Evolutionary conservation across 2,797 vertebrate genomes (phyloP).

Genomic region (Thamnophis elegans): DNA sequence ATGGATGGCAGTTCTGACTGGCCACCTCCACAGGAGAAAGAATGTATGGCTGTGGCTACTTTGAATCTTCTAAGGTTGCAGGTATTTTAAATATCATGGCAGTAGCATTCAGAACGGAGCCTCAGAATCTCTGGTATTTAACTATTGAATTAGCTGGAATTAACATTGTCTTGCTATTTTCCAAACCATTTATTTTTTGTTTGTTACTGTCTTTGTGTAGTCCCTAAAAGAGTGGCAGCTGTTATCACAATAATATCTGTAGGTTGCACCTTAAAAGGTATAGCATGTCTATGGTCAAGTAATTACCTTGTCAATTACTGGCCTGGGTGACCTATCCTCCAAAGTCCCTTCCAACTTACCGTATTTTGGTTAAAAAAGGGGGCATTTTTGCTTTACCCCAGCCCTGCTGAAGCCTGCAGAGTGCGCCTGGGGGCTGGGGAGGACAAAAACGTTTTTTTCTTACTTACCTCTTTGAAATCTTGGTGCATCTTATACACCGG

Average conservation of each 20-base stretch:
- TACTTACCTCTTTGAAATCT: too few species aligned
- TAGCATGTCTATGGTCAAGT: neutral
- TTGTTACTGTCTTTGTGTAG: neutral
- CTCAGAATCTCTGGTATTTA: neutral
- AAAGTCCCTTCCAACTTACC: neutral
- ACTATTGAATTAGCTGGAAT: neutral
- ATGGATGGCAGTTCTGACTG: constrained; percentile 97
- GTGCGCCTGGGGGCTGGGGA: too few species aligned
- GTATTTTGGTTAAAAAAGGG: too few species aligned
- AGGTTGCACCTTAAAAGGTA: neutral
- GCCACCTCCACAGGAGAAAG: constrained; percentile 96
- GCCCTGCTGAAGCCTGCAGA: too few species aligned
- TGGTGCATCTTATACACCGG: too few species aligned
- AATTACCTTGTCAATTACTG: neutral
- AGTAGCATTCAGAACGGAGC: neutral
- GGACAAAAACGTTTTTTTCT: too few species aligned
- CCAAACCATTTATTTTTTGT: neutral
- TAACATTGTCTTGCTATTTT: neutral
- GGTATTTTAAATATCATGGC: constrained; percentile 66
- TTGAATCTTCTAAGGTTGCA: constrained; percentile 93
- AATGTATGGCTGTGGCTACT: constrained; percentile 94
- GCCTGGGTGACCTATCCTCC: neutral
- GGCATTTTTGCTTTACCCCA: too few species aligned
- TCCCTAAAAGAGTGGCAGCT: neutral
- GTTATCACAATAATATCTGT: neutral